Base-by-base conservation (phyloP, 2,888 invertebrate species). In the Troglohyphantes excavatus region DNA sequence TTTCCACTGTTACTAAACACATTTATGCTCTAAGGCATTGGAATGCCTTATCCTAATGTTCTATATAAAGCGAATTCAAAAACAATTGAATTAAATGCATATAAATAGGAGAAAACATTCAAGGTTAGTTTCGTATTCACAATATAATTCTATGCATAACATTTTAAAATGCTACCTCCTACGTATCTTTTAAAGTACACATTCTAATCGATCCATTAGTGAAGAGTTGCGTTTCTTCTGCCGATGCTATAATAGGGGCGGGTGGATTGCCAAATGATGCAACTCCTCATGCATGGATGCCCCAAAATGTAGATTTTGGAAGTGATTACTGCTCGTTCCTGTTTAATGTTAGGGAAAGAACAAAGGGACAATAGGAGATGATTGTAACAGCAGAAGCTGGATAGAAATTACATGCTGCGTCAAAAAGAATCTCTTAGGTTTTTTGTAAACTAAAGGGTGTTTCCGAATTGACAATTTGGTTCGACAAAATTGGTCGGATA, bases 201-300 rank as follows among this genome's bases (percentile, higher is more conserved):
- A 53, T 17, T 13, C 2, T n/a, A n/a, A 53, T n/a, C 53, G 53
- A 53, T n/a, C 53, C 53, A 53, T 53, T 53, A 7, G 39, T n/a
- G 33, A 33, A n/a, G 53, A 53, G n/a, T 53, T 53, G n/a, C 53
- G 17, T 53, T 17, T 53, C 7, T 53, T n/a, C 17, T 5, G 2
- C 53, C 17, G n/a, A 53, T n/a, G 17, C 17, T 53, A 2, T 17
- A 53, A 13, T 53, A 53, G 3, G 5, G n/a, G 17, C 13, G 17
- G 53, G 53, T 5, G 26, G 13, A 19, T 39, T 68, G 68, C 43
- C 23, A 29, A 26, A 72, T n/a, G 23, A 72, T n/a, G 13, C 9
- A 17, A 26, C 46, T 53, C 17, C n/a, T 46, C 46, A 46, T 53
- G 72, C 72, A 72, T 72, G 72, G 46, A 46, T 46, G 72, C 72